These are phyloP conservation scores for Panzeria rudis DNA, from an alignment of 2,888 invertebrate genomes.

Conservation along the genomic window DNA sequence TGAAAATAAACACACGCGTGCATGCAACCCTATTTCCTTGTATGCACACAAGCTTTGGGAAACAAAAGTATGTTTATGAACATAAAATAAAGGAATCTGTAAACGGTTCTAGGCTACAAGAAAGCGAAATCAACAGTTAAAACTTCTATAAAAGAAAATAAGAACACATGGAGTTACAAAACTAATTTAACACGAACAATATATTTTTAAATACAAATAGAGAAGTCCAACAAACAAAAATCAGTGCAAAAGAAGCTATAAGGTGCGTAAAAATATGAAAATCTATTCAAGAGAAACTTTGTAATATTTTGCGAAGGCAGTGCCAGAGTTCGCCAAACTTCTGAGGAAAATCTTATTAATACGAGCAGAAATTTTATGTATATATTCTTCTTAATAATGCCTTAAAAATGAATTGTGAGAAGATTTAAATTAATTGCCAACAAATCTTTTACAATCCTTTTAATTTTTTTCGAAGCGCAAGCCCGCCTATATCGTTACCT, in stretches of 20 bases:
- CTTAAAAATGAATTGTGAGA: neutral
- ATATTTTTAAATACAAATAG: neutral
- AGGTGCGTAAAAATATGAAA: neutral
- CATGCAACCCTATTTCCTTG: neutral
- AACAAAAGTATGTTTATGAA: slow-evolving; percentile 9
- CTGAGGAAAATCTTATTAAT: too few species aligned
- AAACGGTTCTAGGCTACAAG: neutral
- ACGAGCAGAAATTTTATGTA: too few species aligned
- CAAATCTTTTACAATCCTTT: too few species aligned
- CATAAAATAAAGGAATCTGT: neutral
- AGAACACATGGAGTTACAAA: neutral
- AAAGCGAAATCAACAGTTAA: neutral
- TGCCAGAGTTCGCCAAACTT: too few species aligned
- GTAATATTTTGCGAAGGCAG: too few species aligned
- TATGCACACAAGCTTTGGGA: neutral
- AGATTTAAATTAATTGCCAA: too few species aligned
- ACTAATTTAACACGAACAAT: neutral
- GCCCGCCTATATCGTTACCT: too few species aligned
- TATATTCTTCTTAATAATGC: too few species aligned
- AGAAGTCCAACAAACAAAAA: neutral
- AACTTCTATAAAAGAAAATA: neutral
- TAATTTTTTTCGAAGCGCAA: too few species aligned
- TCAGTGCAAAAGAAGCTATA: neutral
- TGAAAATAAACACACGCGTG: neutral
- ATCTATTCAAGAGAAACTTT: neutral